Evolutionary conservation across 1,140 invertebrate genomes (phyloP), one percentile per base, ranked within the genome.

Genomic region (Brachionus plicatilis): DNA sequence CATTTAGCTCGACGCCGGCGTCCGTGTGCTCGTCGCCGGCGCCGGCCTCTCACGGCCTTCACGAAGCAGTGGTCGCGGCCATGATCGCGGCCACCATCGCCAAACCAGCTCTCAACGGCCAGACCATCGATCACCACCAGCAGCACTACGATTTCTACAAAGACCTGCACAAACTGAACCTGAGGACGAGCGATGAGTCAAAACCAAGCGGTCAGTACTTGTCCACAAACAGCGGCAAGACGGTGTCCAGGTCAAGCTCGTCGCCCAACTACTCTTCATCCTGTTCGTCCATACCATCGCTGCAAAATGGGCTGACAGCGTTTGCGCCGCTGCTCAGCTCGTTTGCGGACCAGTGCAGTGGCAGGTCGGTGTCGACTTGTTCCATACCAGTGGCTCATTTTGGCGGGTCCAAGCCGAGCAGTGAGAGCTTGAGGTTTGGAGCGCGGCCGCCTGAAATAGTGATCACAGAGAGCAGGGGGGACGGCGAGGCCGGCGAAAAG

Each of bases 371-470:
- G 12, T 76, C 72, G 24, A 76, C 72, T 50, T 76, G 72, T 50
- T 76, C 72, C 24, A 27, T 76, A 17, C 45, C 72, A 29, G 14
- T 76, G 45, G 33, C 72, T 29, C 47, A 47, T 20, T 45, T 3
- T 50, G 2, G 8, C 20, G 11, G 29, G 14, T 27, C n/a, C 47
- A 29, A n/a, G 12, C 50, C 41, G 14, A 24, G 68, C 41, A 43
- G 9, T 43, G 33, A 43, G n/a, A 72, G n/a, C 3, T 14, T 41
- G 4, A 72, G 41, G 1, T 43, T 43, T 43, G 33, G 33, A 8
- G n/a, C 68, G 9, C 68, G 68, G 8, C 79, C 79, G 12, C 79
- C 79, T 6, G 79, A 82, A 9, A 82, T 82, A 45, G 79, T 82
- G 1, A 82, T 82, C 20, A 82, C 79, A 14, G 53, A 82, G 43